Evolutionary conservation across 2,113 vertebrate species (phyloP).

Genomic region (Gnathonemus longibarbis): DNA sequence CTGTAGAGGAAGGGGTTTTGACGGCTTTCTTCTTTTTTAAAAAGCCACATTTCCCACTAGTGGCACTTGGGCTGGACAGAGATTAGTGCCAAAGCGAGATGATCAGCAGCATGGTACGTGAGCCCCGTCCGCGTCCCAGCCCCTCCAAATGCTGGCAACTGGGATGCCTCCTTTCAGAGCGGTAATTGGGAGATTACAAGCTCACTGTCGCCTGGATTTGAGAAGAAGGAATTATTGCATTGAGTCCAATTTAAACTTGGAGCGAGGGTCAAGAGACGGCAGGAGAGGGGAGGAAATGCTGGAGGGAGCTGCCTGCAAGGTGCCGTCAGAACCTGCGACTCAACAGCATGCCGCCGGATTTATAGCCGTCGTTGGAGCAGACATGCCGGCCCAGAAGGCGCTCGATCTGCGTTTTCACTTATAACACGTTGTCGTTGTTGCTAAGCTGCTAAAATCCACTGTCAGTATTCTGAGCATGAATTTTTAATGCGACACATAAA

Average conservation of each 20-base stretch:
- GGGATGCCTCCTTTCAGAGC: conserved; percentile 29
- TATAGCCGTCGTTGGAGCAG: not conserved
- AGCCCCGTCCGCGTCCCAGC: not conserved
- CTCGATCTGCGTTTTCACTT: not conserved
- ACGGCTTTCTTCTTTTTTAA: not conserved
- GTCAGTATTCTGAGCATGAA: not conserved
- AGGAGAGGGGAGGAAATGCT: not conserved
- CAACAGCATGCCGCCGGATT: not conserved
- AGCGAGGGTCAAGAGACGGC: not conserved
- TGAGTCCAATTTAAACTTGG: conserved; percentile 27
- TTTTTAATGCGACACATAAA: conserved; percentile 6
- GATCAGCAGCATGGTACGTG: not conserved
- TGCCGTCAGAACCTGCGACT: not conserved
- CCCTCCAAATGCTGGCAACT: conserved; percentile 21
- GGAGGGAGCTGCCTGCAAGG: not conserved
- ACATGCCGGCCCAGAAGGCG: not conserved
- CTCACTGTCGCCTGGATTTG: conserved; percentile 39
- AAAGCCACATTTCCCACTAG: not conserved
- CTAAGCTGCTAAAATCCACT: not conserved
- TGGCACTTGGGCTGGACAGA: not conserved
- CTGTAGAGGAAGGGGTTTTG: not conserved
- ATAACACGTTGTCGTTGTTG: not conserved
- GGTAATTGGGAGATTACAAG: conserved; percentile 43
- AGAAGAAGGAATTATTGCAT: conserved; percentile 32
- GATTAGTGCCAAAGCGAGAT: not conserved